These are phyloP conservation scores for Centruroides sculpturatus DNA, from an alignment of 1,140 invertebrate genomes.

Conservation along the genomic window DNA sequence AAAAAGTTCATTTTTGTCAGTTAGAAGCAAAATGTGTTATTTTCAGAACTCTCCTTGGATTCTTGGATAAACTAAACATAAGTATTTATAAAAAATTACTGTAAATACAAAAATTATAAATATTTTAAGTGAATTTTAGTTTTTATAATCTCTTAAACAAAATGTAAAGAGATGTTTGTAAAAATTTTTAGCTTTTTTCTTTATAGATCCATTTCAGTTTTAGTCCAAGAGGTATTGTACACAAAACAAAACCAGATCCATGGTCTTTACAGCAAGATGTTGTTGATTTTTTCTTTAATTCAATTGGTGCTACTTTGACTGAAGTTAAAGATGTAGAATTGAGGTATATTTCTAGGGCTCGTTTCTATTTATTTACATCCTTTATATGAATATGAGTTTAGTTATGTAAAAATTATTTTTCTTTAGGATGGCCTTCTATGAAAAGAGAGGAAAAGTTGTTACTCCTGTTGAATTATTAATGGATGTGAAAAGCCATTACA, in stretches of 20 bases:
- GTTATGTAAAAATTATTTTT: constrained; percentile 37
- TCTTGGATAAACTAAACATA: too few species aligned
- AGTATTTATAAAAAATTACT: too few species aligned
- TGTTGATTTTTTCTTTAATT: constrained; percentile 47
- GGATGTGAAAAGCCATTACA: constrained; percentile 78
- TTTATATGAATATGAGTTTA: too few species aligned
- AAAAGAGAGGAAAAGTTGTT: constrained; percentile 74
- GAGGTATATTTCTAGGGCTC: constrained; percentile 31
- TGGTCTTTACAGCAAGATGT: constrained; percentile 28
- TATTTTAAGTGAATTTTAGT: too few species aligned
- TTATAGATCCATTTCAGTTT: constrained; percentile 41
- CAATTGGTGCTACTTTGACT: constrained; percentile 80
- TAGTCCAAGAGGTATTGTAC: constrained; percentile 41
- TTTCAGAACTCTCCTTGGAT: too few species aligned
- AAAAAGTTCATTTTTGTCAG: too few species aligned
- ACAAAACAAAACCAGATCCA: constrained; percentile 23
- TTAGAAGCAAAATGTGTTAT: too few species aligned
- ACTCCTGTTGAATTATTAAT: constrained; percentile 64
- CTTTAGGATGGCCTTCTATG: constrained; percentile 93
- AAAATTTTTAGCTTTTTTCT: constrained; percentile 18
- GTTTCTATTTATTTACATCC: background rate
- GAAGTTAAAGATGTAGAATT: constrained; percentile 88
- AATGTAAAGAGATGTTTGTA: background rate
- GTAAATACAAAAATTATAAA: too few species aligned
- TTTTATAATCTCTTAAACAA: too few species aligned